Base-by-base conservation (phyloP, 2,888 invertebrate genomes). In the Microplitis deprimator region DNA sequence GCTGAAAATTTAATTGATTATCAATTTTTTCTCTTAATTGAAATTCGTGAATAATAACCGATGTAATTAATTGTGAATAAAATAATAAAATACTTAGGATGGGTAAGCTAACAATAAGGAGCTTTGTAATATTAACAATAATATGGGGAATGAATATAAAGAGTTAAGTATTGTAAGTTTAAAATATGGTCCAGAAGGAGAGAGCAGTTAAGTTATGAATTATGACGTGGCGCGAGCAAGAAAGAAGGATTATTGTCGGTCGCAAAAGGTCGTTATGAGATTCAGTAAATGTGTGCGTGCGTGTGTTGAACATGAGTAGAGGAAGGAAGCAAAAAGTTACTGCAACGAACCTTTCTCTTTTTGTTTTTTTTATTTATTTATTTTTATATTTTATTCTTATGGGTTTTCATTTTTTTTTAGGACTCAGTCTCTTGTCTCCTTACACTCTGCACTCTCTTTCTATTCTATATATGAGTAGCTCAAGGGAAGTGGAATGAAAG, bases 181-280 rank as follows among this genome's bases (percentile, higher is more conserved):
- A 80, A 77, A 77, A 50, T 50, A 50, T 50, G 50, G 8, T 50
- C 50, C 50, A 80, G 81, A 81, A 82, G 81, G 84, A 83, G 82
- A 82, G 84, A 85, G 88, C 88, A 87, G 89, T 89, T 89, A 88
- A 85, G 84, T 87, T 88, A 89, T 89, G 89, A 89, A 87, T 89
- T 89, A 89, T 87, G 88, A 86, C 85, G 85, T 82, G 84, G 78
- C 73, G 76, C 77, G 74, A 81, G 79, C 62, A 78, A 79, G 79
- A 81, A 82, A 82, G 87, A 88, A 82, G 85, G 82, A 86, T 86
- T 85, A 86, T 50, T 84, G 84, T 83, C 81, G 84, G 84, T 83
- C 85, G 84, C 83, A 81, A 83, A 40, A 73, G 85, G 84, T 87
- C 86, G 85, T 87, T 87, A 87, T 84, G 83, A 84, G 77, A 77